Conservation (phyloP, 2,797 vertebrate genomes). For the Scarus forsteni region DNA sequence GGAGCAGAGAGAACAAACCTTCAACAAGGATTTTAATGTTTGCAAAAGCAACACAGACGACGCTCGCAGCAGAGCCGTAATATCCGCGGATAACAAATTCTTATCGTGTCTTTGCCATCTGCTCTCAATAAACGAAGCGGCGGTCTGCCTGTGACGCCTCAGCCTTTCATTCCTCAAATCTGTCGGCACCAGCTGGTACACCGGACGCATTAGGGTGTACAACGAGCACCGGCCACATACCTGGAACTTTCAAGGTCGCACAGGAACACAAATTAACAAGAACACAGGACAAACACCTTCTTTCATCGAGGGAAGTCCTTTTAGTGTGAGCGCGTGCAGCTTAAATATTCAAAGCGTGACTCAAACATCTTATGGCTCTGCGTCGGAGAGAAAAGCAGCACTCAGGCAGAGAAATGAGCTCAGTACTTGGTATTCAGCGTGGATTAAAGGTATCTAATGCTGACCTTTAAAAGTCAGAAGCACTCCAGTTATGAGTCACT, state of each 20-base stretch:
- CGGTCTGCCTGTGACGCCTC: constrained; percentile 57
- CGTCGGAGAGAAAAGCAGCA: neutral
- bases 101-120: constrained; percentile 75
- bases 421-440: constrained; percentile 44
- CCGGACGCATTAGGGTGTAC: constrained; percentile 8
- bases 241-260: constrained; percentile 57
- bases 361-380: neutral
- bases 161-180: constrained; percentile 73
- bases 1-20: constrained; percentile 37
- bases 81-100: constrained; percentile 58
- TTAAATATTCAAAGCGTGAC: neutral
- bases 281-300: constrained; percentile 2
- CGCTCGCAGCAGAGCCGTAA: constrained; percentile 27
- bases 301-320: neutral
- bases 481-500: constrained; percentile 40
- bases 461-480: constrained; percentile 69
- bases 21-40: constrained; percentile 46
- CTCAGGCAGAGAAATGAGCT: constrained; percentile 5
- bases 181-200: constrained; percentile 70
- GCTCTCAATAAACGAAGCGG: constrained; percentile 67
- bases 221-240: constrained; percentile 11
- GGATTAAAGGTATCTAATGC: constrained; percentile 49
- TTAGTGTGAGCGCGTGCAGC: constrained; percentile 5
- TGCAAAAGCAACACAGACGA: constrained; percentile 36
- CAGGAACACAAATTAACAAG: neutral